Conservation (phyloP, 2,888 invertebrate species). For the Chymomyza fuscimana region DNA sequence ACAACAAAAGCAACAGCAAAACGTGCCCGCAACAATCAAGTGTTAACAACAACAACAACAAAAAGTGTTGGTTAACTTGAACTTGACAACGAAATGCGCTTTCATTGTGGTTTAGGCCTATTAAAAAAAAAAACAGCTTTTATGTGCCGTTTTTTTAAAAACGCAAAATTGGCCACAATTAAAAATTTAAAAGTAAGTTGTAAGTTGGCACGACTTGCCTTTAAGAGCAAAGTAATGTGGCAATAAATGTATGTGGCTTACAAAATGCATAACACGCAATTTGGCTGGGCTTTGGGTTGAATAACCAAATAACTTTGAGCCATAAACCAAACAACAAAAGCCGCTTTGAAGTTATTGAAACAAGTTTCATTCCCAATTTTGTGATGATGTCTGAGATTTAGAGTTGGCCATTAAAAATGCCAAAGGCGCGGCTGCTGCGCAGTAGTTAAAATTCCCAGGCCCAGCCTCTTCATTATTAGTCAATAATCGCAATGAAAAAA, state of each 20-base stretch:
- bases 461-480: neutral
- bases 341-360: neutral
- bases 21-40: neutral
- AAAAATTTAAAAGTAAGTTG: neutral
- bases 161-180: neutral
- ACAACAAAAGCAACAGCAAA: slow-evolving; percentile 1
- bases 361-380: neutral
- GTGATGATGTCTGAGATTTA: neutral
- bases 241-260: neutral
- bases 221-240: neutral
- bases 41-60: slow-evolving; percentile 4
- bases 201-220: neutral
- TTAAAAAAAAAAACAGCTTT: slow-evolving; percentile 39
- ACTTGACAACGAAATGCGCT: slow-evolving; percentile 57
- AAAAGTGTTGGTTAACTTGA: slow-evolving; percentile 53
- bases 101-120: slow-evolving; percentile 11
- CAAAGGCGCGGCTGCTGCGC: neutral
- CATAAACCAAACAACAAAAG: neutral
- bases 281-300: neutral
- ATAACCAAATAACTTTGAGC: neutral
- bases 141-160: slow-evolving; percentile 28
- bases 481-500: neutral
- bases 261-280: neutral
- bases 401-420: neutral
- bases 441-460: neutral